Base-by-base conservation (phyloP, 2,888 invertebrate species). In the Eurois occulta region DNA sequence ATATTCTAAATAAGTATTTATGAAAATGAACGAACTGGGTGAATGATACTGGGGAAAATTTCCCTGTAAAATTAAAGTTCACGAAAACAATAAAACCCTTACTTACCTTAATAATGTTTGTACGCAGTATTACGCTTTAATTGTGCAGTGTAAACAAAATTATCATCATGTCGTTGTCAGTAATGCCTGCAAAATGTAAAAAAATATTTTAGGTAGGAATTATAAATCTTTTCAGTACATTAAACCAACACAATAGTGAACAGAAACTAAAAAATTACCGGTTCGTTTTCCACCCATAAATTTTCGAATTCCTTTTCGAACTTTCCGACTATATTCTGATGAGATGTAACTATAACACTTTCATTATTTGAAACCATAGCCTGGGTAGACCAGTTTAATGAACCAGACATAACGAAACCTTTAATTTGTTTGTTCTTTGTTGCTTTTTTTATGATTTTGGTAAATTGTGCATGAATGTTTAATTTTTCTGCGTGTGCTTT, bases 361-460 rank as follows among this genome's bases (percentile, higher is more conserved):
- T 98, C 98, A 89, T 97, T 97, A 92, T 98, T 98, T 24, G 98
- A 97, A 80, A 97, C 97, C 92, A 98, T 97, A 2, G 98, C 98
- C 87, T 97, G 97, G 81, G 97, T 96, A 2, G 98, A 98, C 98
- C 98, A 98, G 92, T 98, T 98, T 80, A 98, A 97, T 67, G 98
- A 98, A 60, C 98, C 98, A 81, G 97, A 97, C 90, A 98, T 97
- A 24, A 98, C 93, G 70, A 97, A 95, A 76, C 96, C 95, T 89
- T 92, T 95, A 2, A 89, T 81, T 72, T 86, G 87, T 81, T 93
- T 95, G 8, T 81, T 82, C 89, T 94, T 95, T n/a, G 77, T 58
- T 69, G 87, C 81, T 82, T 83, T 86, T 86, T 92, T 94, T 1
- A 89, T 32, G 70, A 75, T 86, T 81, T 92, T 94, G 21, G 87